A percentile compares a stretch with the other conserved stretches of the same genome.
phyloP scores from a whole-genome alignment of 1,140 invertebrate species.

The Agrypnia vestita region DNA sequence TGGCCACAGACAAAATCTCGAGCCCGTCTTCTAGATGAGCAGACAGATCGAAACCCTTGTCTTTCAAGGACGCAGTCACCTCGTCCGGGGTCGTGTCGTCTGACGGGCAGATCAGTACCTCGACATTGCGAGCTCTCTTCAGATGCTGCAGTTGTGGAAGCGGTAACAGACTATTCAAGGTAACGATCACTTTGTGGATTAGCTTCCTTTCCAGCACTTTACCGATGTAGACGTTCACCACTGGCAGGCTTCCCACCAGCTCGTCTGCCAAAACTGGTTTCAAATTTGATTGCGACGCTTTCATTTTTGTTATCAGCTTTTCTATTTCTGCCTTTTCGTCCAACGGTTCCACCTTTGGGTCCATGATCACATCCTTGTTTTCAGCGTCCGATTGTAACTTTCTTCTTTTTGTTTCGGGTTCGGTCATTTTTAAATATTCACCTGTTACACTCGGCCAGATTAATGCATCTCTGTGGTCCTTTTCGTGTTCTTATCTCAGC shows the following conservation, averaged over 20 bases:
- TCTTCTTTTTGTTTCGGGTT: slow-evolving; percentile 24
- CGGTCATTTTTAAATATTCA: slow-evolving; percentile 1
- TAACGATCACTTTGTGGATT: slow-evolving; percentile 77
- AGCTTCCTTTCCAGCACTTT: slow-evolving; percentile 75
- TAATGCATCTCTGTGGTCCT: background rate
- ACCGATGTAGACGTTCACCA: slow-evolving; percentile 76
- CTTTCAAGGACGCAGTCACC: slow-evolving; percentile 70
- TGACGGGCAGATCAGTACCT: slow-evolving; percentile 75
- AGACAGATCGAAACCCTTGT: slow-evolving; percentile 71
- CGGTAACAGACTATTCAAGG: slow-evolving; percentile 73
- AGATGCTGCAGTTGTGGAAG: slow-evolving; percentile 80
- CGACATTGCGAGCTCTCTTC: slow-evolving; percentile 80
- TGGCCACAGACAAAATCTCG: slow-evolving; percentile 76
- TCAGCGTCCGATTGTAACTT: background rate
- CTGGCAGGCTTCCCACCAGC: slow-evolving; percentile 63
- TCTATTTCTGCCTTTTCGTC: slow-evolving; percentile 22
- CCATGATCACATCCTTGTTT: background rate
- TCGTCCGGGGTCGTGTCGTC: slow-evolving; percentile 62
- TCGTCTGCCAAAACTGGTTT: slow-evolving; percentile 45
- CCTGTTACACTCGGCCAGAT: background rate
- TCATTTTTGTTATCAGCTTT: slow-evolving; percentile 16
- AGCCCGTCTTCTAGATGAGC: slow-evolving; percentile 73
- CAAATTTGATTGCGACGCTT: slow-evolving; percentile 40
- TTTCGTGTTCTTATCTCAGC: background rate
- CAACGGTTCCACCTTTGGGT: background rate